Base-by-base conservation (phyloP, 2,888 invertebrate genomes). In the Mylabris sibirica region DNA sequence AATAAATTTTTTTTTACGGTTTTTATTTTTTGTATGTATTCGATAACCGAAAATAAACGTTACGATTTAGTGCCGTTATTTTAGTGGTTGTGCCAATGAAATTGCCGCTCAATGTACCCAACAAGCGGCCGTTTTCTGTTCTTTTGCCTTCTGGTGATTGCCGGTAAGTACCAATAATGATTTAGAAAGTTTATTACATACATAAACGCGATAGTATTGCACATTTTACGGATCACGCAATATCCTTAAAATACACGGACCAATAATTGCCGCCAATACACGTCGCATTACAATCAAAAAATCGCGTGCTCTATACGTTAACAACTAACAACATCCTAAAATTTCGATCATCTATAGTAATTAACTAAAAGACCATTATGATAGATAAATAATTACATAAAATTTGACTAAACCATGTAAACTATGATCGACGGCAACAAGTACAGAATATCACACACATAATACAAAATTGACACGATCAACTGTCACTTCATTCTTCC, bases 51-150 rank as follows among this genome's bases (percentile, higher is more conserved):
- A 67, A 68, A 63, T 70, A 69, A 65, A 41, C 66, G 61, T 66
- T 63, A 62, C 59, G 66, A 67, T 68, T 64, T 61, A 68, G 71
- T 70, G 66, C 72, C 73, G 72, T 71, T 71, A 72, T 69, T 67
- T 69, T 69, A 70, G 74, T 74, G 76, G 72, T 71, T 70, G 74
- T 75, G 78, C 76, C 74, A 77, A 77, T 78, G 77, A 74, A 75
- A 78, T 75, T 77, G 75, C 75, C 72, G 75, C 75, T 76, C 77
- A 77, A 82, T 82, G 82, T 77, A 76, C 75, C 75, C 76, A 71
- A 74, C 76, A 75, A 76, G 71, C 65, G 68, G 73, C 69, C 73
- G 79, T 69, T 72, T 77, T 66, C 74, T 79, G 69, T 72, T 81
- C 70, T 80, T 81, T 72, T 75, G 76, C 71, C 76, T 80, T 72